Evolutionary conservation across 2,113 vertebrate genomes (phyloP).

Genomic region (Donacobius atricapilla): DNA sequence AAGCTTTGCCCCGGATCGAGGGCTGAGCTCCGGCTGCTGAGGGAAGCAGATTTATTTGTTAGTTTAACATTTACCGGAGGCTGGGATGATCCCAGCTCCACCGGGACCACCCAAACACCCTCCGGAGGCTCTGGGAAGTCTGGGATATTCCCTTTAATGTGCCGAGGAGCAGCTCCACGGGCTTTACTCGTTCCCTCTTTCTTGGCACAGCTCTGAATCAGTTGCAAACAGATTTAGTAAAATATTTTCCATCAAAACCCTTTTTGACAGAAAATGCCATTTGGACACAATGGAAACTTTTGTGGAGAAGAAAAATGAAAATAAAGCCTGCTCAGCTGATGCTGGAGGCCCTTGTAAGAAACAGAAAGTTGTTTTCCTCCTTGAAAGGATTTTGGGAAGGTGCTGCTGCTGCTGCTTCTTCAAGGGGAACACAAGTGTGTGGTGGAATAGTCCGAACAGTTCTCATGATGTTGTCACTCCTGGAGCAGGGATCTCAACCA

Average conservation of each 20-base stretch:
- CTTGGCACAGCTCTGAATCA: background rate
- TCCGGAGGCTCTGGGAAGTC: background rate
- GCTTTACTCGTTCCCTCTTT: background rate
- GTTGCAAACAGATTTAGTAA: background rate
- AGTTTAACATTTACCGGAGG: background rate
- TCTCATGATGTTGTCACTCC: background rate
- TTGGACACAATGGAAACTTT: background rate
- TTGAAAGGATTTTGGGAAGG: background rate
- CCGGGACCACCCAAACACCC: background rate
- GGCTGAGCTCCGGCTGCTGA: background rate
- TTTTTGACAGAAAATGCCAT: background rate
- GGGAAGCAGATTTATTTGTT: background rate
- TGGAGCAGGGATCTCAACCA: background rate
- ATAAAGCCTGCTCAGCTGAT: background rate
- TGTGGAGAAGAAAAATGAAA: background rate
- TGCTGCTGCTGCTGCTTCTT: background rate
- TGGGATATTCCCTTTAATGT: background rate
- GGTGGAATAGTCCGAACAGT: background rate
- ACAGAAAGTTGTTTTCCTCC: background rate
- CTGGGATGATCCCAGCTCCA: background rate
- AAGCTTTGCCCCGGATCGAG: background rate
- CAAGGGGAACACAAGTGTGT: background rate
- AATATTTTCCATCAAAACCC: slow-evolving; percentile 7
- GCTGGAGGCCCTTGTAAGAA: background rate
- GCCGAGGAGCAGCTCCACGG: background rate